Percentiles rank a stretch among this genome's conserved stretches.
Conservation (phyloP, 2,888 invertebrate species). For the Macropis europaea region DNA sequence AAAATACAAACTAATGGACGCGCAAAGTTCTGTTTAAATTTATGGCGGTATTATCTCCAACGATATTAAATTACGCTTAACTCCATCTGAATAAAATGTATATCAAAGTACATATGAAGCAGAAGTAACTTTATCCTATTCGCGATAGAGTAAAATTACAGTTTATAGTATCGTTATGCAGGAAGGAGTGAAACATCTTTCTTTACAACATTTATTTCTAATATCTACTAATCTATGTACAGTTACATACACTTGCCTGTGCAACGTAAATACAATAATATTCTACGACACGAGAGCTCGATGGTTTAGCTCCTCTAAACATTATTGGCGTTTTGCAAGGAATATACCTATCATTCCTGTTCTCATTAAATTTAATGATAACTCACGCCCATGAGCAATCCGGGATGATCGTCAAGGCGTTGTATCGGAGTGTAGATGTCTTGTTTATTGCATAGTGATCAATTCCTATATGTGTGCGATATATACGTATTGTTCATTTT, state of each 20-base stretch:
- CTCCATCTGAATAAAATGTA: too few relatives aligned
- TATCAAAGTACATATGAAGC: too few relatives aligned
- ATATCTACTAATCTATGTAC: conserved; percentile 63
- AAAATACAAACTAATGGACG: background rate
- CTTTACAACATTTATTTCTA: conserved; percentile 71
- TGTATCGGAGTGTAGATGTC: conserved; percentile 26
- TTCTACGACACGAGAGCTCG: conserved; percentile 35
- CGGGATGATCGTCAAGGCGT: conserved; percentile 9
- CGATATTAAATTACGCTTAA: background rate
- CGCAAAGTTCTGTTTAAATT: conserved; percentile 22
- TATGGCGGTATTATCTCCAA: conserved; percentile 8
- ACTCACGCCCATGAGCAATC: background rate
- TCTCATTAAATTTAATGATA: conserved; percentile 5
- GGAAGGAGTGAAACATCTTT: conserved; percentile 12
- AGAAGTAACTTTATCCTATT: too few relatives aligned
- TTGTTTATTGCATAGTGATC: conserved; percentile 29
- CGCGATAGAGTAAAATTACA: too few relatives aligned
- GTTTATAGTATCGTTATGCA: background rate
- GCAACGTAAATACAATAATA: conserved; percentile 56
- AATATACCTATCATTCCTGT: conserved; percentile 13
- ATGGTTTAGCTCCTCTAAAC: conserved; percentile 15
- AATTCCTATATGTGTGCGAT: conserved; percentile 37
- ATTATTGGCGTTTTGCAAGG: conserved; percentile 15
- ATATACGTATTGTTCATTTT: conserved; percentile 11
- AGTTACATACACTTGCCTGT: conserved; percentile 60